A percentile compares a stretch with the other conserved stretches of the same genome.
These are phyloP conservation scores for Sabatieria punctata DNA, from an alignment of 2,888 invertebrate species.

Conservation along the genomic window DNA sequence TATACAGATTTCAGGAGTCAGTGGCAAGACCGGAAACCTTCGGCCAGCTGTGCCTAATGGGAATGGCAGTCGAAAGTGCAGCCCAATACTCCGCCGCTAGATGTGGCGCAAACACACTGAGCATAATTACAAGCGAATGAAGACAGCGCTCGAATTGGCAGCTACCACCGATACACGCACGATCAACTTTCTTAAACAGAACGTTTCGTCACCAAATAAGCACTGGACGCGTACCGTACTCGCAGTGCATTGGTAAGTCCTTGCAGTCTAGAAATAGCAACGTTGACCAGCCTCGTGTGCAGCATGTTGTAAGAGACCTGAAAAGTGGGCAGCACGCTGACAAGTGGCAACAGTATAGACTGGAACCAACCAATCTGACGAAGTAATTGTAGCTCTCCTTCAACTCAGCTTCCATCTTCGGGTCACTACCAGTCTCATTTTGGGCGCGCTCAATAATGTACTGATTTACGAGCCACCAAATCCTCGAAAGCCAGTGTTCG, in stretches of 20 bases:
- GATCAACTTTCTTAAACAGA: neutral
- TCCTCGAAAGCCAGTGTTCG: too few relatives aligned
- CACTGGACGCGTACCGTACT: constrained; percentile 2
- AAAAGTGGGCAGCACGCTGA: neutral
- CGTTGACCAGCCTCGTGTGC: neutral
- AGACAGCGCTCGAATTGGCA: constrained; percentile 1
- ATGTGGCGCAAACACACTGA: constrained; percentile 7
- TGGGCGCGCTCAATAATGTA: too few relatives aligned
- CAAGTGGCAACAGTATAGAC: too few relatives aligned
- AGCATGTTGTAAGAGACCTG: neutral
- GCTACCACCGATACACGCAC: neutral
- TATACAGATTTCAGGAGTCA: neutral
- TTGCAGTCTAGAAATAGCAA: neutral
- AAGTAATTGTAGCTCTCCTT: neutral
- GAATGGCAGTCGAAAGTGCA: neutral
- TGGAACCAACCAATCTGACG: neutral
- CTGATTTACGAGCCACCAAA: neutral
- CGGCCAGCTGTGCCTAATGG: too few relatives aligned
- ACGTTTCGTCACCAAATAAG: too few relatives aligned
- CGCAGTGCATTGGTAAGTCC: constrained; percentile 3
- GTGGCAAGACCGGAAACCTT: too few relatives aligned
- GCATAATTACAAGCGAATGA: constrained; percentile 3
- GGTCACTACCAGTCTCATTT: too few relatives aligned
- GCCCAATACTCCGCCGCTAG: constrained; percentile 8
- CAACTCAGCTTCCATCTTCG: neutral